A percentile compares a stretch with the other conserved stretches of the same genome.
Conservation (phyloP, 2,113 vertebrate species). For the Calyptommatus sinebrachiatus region DNA sequence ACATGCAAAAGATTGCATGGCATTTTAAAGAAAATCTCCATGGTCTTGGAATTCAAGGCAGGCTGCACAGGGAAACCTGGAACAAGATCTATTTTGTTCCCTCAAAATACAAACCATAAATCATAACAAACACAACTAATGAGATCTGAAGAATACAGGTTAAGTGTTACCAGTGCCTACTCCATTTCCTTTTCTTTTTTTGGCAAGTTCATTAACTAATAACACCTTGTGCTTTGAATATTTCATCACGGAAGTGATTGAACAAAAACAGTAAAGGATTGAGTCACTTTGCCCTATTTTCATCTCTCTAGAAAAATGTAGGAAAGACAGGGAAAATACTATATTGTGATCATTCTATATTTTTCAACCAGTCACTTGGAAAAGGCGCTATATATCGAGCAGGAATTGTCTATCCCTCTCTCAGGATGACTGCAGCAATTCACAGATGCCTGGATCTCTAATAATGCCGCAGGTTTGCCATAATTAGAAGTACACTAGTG, state of each 20-base stretch:
- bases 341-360: constrained; percentile 3
- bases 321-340: constrained; percentile 13
- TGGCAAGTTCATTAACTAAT: not conserved
- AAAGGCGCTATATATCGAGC: not conserved
- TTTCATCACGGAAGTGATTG: not conserved
- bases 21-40: not conserved
- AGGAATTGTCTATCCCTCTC: not conserved
- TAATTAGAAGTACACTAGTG: constrained; percentile 16
- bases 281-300: not conserved
- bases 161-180: constrained; percentile 14
- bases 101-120: constrained; percentile 1
- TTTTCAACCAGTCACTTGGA: constrained; percentile 2
- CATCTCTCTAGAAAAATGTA: not conserved
- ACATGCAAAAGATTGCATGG: not conserved
- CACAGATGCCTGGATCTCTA: not conserved
- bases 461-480: constrained; percentile 10
- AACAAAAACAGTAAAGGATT: too few relatives aligned
- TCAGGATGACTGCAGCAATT: not conserved
- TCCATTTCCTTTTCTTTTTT: not conserved
- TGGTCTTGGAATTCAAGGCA: not conserved
- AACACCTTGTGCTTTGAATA: not conserved
- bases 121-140: constrained; percentile 25
- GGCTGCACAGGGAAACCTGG: not conserved
- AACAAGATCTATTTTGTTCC: not conserved
- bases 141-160: not conserved